Conservation (phyloP, 1,140 invertebrate species). For the Leptinotarsa lineolata region DNA sequence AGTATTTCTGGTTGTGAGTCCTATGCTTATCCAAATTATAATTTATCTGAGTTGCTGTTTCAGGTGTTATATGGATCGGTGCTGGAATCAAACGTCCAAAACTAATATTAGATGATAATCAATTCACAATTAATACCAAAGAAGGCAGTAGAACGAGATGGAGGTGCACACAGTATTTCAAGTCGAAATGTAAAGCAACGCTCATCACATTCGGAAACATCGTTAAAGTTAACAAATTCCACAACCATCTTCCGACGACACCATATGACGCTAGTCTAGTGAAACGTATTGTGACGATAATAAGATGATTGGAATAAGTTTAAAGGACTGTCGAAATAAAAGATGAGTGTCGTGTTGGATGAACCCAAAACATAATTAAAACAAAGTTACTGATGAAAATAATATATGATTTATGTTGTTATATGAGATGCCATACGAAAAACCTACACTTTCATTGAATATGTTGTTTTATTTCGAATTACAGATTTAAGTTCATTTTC, state of each 20-base stretch:
- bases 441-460: no score
- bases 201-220: constrained; percentile 37
- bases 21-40: no score
- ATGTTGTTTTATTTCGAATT: no score
- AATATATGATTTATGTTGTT: no score
- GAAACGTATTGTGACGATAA: constrained; percentile 25
- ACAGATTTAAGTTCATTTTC: no score
- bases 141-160: constrained; percentile 33
- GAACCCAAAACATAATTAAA: background rate
- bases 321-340: background rate
- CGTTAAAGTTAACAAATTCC: constrained; percentile 34
- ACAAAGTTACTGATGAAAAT: background rate
- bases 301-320: background rate
- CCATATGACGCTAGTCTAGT: background rate
- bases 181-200: constrained; percentile 39
- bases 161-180: constrained; percentile 40
- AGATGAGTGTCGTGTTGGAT: background rate
- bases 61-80: constrained; percentile 41
- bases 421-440: no score
- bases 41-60: background rate
- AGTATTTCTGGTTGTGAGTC: no score
- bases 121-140: constrained; percentile 37
- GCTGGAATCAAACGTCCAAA: constrained; percentile 39
- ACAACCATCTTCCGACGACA: constrained; percentile 38
- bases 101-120: constrained; percentile 37